Evolutionary conservation across 2,113 vertebrate species (phyloP).

Genomic region (Centropus bengalensis): DNA sequence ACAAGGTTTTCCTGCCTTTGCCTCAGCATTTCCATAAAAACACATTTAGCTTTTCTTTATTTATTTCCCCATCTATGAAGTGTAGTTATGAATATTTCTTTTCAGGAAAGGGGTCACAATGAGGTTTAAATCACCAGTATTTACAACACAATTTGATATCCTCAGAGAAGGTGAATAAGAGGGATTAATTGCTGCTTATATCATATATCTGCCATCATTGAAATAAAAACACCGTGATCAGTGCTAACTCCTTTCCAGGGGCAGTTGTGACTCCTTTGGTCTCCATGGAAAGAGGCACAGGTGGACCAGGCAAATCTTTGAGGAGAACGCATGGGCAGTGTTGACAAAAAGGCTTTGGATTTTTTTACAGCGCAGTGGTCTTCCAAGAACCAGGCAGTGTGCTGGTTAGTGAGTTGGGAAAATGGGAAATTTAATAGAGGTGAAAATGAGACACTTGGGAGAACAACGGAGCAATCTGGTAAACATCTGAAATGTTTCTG

Average conservation of each 20-base stretch:
- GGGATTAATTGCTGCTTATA: not conserved
- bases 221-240: not conserved
- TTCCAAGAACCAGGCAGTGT: slow-evolving; percentile 7
- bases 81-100: slow-evolving; percentile 10
- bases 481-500: slow-evolving; percentile 52
- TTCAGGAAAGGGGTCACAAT: not conserved
- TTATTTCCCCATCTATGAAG: not conserved
- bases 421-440: slow-evolving; percentile 55
- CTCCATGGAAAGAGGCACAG: not conserved
- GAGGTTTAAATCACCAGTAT: not conserved
- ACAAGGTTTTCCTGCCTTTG: not conserved
- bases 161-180: not conserved
- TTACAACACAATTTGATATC: slow-evolving; percentile 4
- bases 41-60: not conserved
- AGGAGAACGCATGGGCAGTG: not conserved
- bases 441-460: slow-evolving; percentile 53
- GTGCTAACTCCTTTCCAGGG: not conserved
- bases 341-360: not conserved
- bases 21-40: not conserved
- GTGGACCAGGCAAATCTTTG: not conserved
- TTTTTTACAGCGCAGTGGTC: not conserved
- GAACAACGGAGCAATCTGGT: slow-evolving; percentile 16
- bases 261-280: not conserved
- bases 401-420: slow-evolving; percentile 38
- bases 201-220: not conserved